Conservation (phyloP, 2,113 vertebrate species). For the Sapajus apella region DNA sequence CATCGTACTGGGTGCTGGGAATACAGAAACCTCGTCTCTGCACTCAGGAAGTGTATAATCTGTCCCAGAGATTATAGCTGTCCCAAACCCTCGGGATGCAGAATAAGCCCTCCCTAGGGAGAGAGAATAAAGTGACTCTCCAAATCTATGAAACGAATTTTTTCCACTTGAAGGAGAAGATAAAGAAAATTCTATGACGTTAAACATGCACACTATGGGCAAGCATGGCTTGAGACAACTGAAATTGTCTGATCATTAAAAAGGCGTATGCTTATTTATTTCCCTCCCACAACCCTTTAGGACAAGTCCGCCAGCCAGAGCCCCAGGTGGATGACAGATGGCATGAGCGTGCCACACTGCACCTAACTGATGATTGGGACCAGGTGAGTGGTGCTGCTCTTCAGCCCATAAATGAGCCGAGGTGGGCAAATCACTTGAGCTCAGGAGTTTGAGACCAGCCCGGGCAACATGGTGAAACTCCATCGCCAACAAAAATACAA, state of each 20-base stretch:
- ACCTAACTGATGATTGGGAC: conserved; percentile 87
- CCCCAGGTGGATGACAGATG: conserved; percentile 84
- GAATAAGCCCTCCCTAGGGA: neutral
- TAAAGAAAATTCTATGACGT: neutral
- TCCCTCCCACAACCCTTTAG: conserved; percentile 31
- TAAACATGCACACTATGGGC: neutral
- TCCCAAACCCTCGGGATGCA: neutral
- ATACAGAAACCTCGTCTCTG: neutral
- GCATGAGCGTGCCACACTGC: conserved; percentile 81
- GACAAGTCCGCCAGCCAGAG: conserved; percentile 79
- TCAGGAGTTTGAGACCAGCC: too few relatives aligned
- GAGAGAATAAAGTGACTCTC: neutral
- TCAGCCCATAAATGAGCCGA: neutral
- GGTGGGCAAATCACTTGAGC: too few relatives aligned
- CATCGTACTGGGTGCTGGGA: neutral
- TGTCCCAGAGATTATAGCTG: neutral
- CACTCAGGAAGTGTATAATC: neutral
- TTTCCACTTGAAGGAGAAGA: neutral
- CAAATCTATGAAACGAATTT: neutral
- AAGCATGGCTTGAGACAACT: neutral
- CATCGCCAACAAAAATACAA: too few relatives aligned
- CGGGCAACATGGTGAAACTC: too few relatives aligned
- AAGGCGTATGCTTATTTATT: neutral
- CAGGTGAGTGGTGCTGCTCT: conserved; percentile 44
- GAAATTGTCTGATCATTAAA: neutral